Conservation (phyloP, 2,888 invertebrate species). For the Sympetrum striolatum region DNA sequence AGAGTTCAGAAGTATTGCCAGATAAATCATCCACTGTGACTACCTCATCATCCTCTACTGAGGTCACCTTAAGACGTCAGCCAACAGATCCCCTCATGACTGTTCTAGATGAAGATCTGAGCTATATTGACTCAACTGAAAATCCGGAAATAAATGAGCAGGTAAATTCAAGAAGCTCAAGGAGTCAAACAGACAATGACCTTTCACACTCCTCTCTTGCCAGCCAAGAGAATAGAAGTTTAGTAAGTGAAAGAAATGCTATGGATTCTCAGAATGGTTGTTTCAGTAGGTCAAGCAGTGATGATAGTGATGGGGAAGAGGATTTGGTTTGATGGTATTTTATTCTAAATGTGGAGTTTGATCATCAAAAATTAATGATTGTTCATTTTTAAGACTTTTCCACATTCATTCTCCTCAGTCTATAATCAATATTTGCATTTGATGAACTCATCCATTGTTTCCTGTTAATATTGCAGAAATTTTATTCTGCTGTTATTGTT, state of each 20-base stretch:
- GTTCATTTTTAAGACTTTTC: neutral
- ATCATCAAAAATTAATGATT: neutral
- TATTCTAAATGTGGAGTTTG: neutral
- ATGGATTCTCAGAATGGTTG: conserved; percentile 15
- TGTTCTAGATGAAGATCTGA: conserved; percentile 15
- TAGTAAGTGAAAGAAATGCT: neutral
- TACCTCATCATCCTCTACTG: neutral
- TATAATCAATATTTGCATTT: neutral
- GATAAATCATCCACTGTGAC: neutral
- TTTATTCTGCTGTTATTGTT: too few relatives aligned
- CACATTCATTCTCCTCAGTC: neutral
- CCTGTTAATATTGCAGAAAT: neutral
- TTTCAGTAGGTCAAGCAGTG: conserved; percentile 21
- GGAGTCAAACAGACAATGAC: neutral
- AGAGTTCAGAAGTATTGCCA: neutral
- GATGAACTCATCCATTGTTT: neutral
- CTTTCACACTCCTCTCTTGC: conserved; percentile 30
- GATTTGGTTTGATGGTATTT: conserved; percentile 4
- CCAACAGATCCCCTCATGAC: conserved; percentile 18
- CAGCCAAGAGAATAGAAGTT: neutral
- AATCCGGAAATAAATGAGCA: neutral
- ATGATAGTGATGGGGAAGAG: conserved; percentile 21
- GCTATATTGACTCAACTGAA: conserved; percentile 18
- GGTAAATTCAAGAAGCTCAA: neutral
- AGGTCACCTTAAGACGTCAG: neutral